Evolutionary conservation across 2,888 invertebrate species (phyloP), one percentile per base, ranked within the genome.

Genomic region (Timandra comae): DNA sequence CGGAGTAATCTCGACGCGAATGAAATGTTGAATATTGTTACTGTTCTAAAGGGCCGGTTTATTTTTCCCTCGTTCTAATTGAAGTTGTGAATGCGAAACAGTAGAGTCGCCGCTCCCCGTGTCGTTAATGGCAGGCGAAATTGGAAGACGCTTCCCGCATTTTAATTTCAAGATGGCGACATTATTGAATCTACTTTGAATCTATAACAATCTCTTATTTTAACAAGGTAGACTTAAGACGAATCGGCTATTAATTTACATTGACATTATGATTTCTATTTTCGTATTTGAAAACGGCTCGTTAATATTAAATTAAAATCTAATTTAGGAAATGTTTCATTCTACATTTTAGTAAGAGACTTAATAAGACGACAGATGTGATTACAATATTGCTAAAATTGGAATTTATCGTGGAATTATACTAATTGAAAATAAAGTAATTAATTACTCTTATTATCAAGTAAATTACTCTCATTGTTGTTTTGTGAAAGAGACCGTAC

Each of bases 51-150:
- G n/a, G 37, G 27, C 34, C 25, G 36, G 38, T 43, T 38, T 64
- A 52, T 56, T 61, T 58, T 54, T 53, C 46, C 52, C 56, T 46
- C 54, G 35, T 35, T 61, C 46, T 70, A 71, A 75, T 73, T 72
- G 64, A 64, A 60, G 56, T 54, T 54, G 47, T 47, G 60, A 57
- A 59, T 63, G 65, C 54, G 64, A 61, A 64, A 58, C 52, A 60
- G 56, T 43, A 7, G 11, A 3, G 24, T 24, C 7, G 10, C 24
- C 46, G 33, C 32, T 41, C 46, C 33, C 43, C 42, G 35, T 38
- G 37, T 43, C 27, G 54, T 58, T 61, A 63, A 66, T 61, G 54
- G 57, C 43, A 30, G 35, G 29, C 46, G 44, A 58, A 66, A 66
- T 65, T 60, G 59, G 55, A 55, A 53, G 54, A 55, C 59, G 58